Evolutionary conservation across 2,113 vertebrate species (phyloP).

Genomic region (Hippopotamus amphibius): DNA sequence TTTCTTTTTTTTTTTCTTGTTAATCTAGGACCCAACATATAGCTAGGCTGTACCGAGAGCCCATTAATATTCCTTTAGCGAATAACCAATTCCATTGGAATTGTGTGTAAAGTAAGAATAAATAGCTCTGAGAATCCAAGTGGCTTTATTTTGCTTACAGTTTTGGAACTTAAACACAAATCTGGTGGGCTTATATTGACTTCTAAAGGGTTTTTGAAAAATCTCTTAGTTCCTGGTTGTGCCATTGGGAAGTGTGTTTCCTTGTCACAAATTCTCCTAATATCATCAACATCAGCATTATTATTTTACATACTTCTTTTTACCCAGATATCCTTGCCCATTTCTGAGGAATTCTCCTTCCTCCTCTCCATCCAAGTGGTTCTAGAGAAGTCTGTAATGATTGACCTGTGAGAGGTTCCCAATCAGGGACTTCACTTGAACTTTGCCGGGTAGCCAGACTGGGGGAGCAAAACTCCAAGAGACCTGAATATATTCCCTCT

Average conservation of each 20-base stretch:
- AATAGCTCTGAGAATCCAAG: background rate
- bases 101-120: background rate
- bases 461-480: background rate
- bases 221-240: background rate
- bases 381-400: background rate
- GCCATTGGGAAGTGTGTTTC: background rate
- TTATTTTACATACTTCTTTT: background rate
- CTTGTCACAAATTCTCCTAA: background rate
- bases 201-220: background rate
- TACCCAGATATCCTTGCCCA: background rate
- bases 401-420: background rate
- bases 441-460: background rate
- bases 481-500: too few relatives aligned
- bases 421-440: background rate
- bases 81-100: background rate
- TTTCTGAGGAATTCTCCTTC: background rate
- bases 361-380: background rate
- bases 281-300: too few relatives aligned
- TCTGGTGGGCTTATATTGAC: accelerated
- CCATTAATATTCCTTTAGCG: too few relatives aligned
- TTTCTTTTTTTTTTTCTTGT: background rate
- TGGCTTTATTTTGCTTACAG: background rate
- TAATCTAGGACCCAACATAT: background rate
- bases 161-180: background rate
- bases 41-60: background rate